Percentiles rank a stretch among this genome's conserved stretches.
Conservation (phyloP, 1,140 invertebrate species). For the Phocides pigmalion region DNA sequence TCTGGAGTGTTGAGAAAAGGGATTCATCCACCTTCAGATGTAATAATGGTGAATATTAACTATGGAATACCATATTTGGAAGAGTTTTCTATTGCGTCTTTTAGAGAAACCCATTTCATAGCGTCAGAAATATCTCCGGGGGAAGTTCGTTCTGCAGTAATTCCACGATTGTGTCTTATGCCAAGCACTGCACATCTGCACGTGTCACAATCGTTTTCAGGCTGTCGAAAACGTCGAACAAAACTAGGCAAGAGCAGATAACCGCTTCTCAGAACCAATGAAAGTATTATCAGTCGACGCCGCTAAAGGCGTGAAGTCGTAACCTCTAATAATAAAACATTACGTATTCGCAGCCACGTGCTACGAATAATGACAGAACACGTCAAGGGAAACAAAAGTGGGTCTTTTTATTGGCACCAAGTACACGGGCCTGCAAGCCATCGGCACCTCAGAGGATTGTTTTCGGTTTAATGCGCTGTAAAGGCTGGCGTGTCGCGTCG, state of each 20-base stretch:
- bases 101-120: no score
- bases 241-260: conserved; percentile 50
- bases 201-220: not conserved
- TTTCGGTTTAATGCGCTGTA: conserved; percentile 46
- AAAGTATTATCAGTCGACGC: conserved; percentile 72
- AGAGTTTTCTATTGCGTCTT: no score
- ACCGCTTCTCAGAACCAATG: conserved; percentile 71
- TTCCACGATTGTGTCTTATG: no score
- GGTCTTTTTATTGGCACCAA: conserved; percentile 57
- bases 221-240: conserved; percentile 17
- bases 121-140: no score
- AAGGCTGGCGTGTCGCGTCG: conserved; percentile 15
- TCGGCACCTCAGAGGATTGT: conserved; percentile 60
- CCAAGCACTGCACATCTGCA: no score
- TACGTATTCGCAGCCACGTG: conserved; percentile 80
- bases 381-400: conserved; percentile 69
- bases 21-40: no score
- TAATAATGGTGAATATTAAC: no score
- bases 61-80: no score
- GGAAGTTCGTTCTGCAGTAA: no score
- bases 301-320: conserved; percentile 77
- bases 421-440: conserved; percentile 51
- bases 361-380: conserved; percentile 75
- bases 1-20: no score
- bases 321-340: conserved; percentile 79